Percentiles rank a stretch among this genome's conserved stretches.
phyloP scores from a whole-genome alignment of 1,140 invertebrate genomes.

The Hypothenemus hampei region DNA sequence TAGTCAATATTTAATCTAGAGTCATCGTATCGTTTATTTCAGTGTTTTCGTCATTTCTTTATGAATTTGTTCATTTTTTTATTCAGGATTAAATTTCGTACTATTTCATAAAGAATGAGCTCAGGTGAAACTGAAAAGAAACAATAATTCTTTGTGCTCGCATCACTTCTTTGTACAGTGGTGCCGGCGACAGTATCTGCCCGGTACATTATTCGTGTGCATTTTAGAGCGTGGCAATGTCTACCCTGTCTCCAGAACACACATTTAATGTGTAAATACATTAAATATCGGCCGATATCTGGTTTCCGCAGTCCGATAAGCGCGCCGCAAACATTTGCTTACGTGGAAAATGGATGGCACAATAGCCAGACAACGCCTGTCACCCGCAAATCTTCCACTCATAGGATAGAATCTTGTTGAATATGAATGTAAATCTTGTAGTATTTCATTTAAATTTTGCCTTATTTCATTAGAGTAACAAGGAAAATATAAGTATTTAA shows the following conservation, averaged over 20 bases:
- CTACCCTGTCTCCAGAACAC: not conserved
- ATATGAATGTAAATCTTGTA: not conserved
- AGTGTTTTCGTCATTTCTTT: too few relatives aligned
- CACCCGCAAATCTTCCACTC: not conserved
- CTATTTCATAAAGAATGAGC: too few relatives aligned
- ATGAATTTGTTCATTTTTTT: too few relatives aligned
- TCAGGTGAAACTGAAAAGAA: too few relatives aligned
- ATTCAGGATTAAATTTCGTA: too few relatives aligned
- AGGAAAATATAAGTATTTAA: not conserved
- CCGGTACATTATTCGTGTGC: not conserved
- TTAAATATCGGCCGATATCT: conserved; percentile 25
- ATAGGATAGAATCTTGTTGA: not conserved
- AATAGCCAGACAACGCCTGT: conserved; percentile 6
- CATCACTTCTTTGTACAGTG: too few relatives aligned
- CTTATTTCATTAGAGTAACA: not conserved
- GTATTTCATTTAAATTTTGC: not conserved
- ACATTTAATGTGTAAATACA: conserved; percentile 20
- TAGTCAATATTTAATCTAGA: too few relatives aligned
- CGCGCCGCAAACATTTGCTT: conserved; percentile 14
- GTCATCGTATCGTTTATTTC: too few relatives aligned
- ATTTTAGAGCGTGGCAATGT: too few relatives aligned
- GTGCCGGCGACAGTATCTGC: not conserved
- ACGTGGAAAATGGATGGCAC: conserved; percentile 11
- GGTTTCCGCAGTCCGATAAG: conserved; percentile 20
- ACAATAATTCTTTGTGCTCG: too few relatives aligned